phyloP scores from a whole-genome alignment of 2,888 invertebrate genomes.

The Heliothis peltigera region DNA sequence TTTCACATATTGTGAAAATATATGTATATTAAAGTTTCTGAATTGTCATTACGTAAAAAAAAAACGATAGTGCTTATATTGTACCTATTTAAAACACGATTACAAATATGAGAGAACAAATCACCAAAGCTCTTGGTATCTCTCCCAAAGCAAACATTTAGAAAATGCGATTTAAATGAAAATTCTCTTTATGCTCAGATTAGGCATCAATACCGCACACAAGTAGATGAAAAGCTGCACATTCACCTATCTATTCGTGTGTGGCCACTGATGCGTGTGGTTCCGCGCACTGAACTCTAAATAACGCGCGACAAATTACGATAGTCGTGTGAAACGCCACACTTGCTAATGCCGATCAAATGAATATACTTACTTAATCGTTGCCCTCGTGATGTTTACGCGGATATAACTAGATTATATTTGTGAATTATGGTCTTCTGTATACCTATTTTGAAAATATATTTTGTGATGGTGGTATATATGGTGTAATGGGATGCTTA shows the following conservation, averaged over 20 bases:
- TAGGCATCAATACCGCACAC: background rate
- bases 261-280: slow-evolving; percentile 72
- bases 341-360: slow-evolving; percentile 72
- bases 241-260: slow-evolving; percentile 43
- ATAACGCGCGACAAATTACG: slow-evolving; percentile 80
- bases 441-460: background rate
- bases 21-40: no score
- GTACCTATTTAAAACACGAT: no score
- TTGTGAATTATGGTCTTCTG: slow-evolving; percentile 32
- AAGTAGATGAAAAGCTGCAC: slow-evolving; percentile 58
- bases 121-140: background rate
- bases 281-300: slow-evolving; percentile 72
- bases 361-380: slow-evolving; percentile 68
- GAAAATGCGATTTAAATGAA: background rate
- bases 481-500: no score
- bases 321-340: slow-evolving; percentile 81
- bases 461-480: no score
- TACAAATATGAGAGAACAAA: no score
- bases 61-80: no score
- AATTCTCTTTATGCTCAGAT: background rate
- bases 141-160: background rate
- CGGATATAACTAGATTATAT: slow-evolving; percentile 53
- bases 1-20: no score
- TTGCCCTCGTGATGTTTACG: slow-evolving; percentile 61
- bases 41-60: no score